These are phyloP conservation scores for Heliconius charithonia DNA, from an alignment of 2,888 invertebrate species.

Conservation along the genomic window DNA sequence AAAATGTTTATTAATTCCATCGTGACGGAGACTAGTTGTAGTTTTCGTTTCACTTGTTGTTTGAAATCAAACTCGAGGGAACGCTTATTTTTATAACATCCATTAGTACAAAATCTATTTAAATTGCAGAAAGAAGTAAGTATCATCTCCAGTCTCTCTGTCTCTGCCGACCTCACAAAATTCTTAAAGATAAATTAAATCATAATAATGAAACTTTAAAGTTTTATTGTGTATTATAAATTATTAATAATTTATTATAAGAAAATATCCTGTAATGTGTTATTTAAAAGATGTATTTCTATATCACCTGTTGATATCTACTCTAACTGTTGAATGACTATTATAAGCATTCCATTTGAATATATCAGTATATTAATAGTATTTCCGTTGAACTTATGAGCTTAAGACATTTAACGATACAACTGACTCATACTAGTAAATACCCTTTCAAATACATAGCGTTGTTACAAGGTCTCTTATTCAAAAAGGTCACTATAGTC, in stretches of 20 bases:
- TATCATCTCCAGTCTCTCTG: not conserved
- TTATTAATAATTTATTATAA: not conserved
- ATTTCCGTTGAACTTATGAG: conserved; percentile 38
- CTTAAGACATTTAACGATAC: conserved; percentile 40
- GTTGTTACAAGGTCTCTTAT: conserved; percentile 36
- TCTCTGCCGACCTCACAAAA: not conserved
- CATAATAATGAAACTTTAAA: not conserved
- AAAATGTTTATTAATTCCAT: not conserved
- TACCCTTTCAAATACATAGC: conserved; percentile 38
- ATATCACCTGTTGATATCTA: not conserved
- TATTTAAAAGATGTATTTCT: conserved; percentile 7
- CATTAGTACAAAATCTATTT: not conserved
- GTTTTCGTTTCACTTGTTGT: not conserved
- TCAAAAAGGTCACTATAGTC: conserved; percentile 39
- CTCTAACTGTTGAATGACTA: conserved; percentile 1
- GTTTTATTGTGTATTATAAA: too few species aligned
- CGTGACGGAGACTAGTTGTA: not conserved
- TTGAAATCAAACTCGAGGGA: not conserved
- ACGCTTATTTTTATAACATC: not conserved
- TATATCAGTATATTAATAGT: conserved; percentile 24
- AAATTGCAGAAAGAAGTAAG: not conserved
- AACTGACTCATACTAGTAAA: conserved; percentile 38
- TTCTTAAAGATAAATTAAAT: not conserved
- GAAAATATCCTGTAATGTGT: not conserved
- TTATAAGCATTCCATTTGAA: conserved; percentile 25